These are phyloP conservation scores for Chaetophractus vellerosus DNA, from an alignment of 2,797 vertebrate genomes.

Conservation along the genomic window DNA sequence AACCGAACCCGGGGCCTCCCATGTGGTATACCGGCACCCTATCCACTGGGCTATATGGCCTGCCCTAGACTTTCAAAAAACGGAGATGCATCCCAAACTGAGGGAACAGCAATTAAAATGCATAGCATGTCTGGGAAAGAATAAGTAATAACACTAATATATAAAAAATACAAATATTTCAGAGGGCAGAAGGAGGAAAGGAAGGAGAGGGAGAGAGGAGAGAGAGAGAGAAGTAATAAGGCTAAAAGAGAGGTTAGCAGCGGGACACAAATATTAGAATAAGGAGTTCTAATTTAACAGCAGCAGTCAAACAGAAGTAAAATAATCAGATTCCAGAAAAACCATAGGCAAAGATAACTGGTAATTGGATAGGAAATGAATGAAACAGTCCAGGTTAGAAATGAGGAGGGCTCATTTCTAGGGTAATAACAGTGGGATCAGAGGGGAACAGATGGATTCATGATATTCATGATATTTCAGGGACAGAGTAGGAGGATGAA, in stretches of 20 bases:
- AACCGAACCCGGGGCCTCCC: too few species aligned
- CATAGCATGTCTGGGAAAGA: conserved; percentile 21
- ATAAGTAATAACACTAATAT: not conserved
- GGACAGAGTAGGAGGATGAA: not conserved
- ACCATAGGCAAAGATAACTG: not conserved
- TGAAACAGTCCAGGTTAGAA: conserved; percentile 14
- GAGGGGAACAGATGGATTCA: not conserved
- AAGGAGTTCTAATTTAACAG: not conserved
- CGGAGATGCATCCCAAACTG: not conserved
- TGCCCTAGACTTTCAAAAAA: too few species aligned
- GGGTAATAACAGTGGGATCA: not conserved
- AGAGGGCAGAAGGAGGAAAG: not conserved
- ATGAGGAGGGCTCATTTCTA: not conserved
- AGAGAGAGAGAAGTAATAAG: not conserved
- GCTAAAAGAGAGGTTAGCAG: conserved; percentile 2
- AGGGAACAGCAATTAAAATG: conserved; percentile 32
- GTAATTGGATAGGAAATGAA: not conserved
- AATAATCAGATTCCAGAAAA: conserved; percentile 42
- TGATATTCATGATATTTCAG: not conserved
- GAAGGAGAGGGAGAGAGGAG: not conserved
- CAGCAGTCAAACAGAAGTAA: conserved; percentile 7
- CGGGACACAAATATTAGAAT: not conserved
- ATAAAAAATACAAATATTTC: conserved; percentile 42
- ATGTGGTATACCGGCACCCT: too few species aligned
- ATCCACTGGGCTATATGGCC: too few species aligned